Conservation (phyloP, 2,113 vertebrate species). For the Glaucomys volans region DNA sequence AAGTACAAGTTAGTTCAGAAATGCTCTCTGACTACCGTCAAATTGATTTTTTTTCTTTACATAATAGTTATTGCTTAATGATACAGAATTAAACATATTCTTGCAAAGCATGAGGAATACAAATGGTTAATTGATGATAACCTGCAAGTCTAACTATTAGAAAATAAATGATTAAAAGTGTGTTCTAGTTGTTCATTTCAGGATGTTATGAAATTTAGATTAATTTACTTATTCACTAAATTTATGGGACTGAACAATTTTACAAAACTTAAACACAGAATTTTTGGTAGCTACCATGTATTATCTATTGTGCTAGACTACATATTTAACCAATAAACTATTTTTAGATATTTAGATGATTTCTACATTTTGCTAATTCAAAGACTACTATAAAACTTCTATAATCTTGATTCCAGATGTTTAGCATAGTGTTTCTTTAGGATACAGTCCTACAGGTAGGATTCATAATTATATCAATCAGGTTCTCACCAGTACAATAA, state of each 20-base stretch:
- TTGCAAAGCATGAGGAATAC: not conserved
- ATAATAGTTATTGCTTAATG: not conserved
- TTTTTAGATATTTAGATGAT: not conserved
- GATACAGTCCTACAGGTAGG: not conserved
- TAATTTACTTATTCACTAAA: not conserved
- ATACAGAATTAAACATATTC: not conserved
- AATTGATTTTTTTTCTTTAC: not conserved
- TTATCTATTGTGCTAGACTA: not conserved
- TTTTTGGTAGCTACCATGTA: not conserved
- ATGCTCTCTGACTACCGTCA: not conserved
- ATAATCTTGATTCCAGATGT: not conserved
- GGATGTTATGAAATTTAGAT: not conserved
- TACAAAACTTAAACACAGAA: not conserved
- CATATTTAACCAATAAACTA: not conserved
- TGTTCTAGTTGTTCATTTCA: not conserved
- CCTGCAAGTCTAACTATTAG: not conserved
- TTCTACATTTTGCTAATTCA: not conserved
- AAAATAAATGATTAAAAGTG: not conserved
- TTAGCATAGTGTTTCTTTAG: not conserved
- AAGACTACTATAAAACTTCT: not conserved
- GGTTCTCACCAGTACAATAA: not conserved
- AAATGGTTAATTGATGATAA: not conserved
- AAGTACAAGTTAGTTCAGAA: not conserved
- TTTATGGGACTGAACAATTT: not conserved
- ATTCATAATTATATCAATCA: not conserved